Evolutionary conservation across 2,797 vertebrate genomes (phyloP), one percentile per base, ranked within the genome.

Genomic region (Cossypha polioptera): DNA sequence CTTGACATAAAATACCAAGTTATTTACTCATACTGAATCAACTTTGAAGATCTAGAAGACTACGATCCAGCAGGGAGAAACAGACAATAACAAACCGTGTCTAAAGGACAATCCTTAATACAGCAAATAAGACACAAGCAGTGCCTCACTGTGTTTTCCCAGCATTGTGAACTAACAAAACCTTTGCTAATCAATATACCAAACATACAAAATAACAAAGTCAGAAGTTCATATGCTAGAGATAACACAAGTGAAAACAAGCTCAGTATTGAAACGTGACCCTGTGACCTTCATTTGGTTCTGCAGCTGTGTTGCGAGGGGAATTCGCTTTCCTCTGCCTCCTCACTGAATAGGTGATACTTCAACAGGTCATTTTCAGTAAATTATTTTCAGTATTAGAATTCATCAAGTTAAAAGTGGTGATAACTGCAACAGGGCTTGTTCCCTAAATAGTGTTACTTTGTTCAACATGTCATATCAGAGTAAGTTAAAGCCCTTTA

Each of bases 381-480:
- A 67, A 82, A 92, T 83, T 85, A 83, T 85, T 89, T 79, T 80
- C 57, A 77, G 58, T 18, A 43, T 68, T 80, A 80, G 65, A 93
- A 94, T 74, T 63, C 53, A 26, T 90, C 53, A 57, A 62, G 54
- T 61, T 88, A 91, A 92, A 38, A 40, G 38, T 35, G 12, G 24
- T 48, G 75, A 50, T 92, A 91, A 79, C 81, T 71, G 84, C 69
- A 86, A 72, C 38, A 83, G 73, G 36, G 51, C 78, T 73, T 90
- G 85, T 84, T 95, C 63, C 76, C 72, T 51, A 81, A 94, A 86
- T 24, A 62, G 40, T 7, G 50, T 87, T 90, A 85, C 58, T 90
- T 95, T 77, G 50, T 93, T 93, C 83, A 93, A 82, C 50, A 16
- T 72, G 35, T 78, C 82, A 43, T 90, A 92, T 63, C 79, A 93